phyloP scores from a whole-genome alignment of 2,888 invertebrate genomes.

The Dinocampus coccinellae region DNA sequence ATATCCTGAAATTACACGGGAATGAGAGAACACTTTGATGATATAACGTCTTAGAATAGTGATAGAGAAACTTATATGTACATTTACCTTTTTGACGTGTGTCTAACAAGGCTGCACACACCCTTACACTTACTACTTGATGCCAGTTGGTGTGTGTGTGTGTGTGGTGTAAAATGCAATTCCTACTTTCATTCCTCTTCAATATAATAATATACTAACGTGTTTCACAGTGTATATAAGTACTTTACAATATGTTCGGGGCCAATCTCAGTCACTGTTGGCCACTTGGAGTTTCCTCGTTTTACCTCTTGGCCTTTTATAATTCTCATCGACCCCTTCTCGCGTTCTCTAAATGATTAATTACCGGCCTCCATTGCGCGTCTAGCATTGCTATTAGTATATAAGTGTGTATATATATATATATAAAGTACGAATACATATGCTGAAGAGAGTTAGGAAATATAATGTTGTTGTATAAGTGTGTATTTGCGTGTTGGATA shows the following conservation, averaged over 20 bases:
- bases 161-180: not conserved
- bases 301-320: conserved; percentile 50
- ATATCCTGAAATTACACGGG: not conserved
- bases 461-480: conserved; percentile 15
- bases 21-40: conserved; percentile 38
- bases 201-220: not conserved
- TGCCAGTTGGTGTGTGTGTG: not conserved
- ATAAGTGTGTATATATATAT: not conserved
- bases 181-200: not conserved
- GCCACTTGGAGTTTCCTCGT: conserved; percentile 62
- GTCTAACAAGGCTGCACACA: conserved; percentile 14
- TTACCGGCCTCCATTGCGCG: conserved; percentile 57
- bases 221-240: conserved; percentile 15
- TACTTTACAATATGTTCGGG: conserved; percentile 48
- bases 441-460: not conserved
- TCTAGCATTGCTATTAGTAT: conserved; percentile 12
- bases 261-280: conserved; percentile 54
- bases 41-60: conserved; percentile 60
- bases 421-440: not conserved
- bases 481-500: conserved; percentile 34
- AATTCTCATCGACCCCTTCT: conserved; percentile 44
- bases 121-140: not conserved
- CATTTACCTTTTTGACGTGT: not conserved
- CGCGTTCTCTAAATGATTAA: conserved; percentile 63
- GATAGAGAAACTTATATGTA: conserved; percentile 35